phyloP scores from a whole-genome alignment of 2,113 vertebrate genomes.

The Paratilapia polleni region DNA sequence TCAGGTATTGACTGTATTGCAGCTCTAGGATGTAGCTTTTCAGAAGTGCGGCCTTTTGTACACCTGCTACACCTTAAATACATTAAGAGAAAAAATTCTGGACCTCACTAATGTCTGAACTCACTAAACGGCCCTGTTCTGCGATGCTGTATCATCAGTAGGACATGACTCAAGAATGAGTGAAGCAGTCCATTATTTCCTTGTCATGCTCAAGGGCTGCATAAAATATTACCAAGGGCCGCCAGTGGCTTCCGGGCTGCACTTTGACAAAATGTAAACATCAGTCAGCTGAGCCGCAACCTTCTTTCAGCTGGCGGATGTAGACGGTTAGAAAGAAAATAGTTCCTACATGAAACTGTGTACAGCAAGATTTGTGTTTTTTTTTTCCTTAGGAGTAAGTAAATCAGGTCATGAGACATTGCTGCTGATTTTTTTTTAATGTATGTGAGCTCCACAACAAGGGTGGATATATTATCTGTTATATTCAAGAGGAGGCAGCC shows the following conservation, averaged over 20 bases:
- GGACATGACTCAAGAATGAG: not conserved
- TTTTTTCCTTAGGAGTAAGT: not conserved
- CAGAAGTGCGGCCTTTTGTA: not conserved
- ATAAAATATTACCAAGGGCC: not conserved
- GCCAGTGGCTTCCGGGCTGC: not conserved
- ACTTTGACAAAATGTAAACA: slow-evolving; percentile 7
- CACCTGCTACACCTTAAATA: not conserved
- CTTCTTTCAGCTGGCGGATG: not conserved
- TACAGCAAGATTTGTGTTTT: not conserved
- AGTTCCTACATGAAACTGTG: slow-evolving; percentile 1
- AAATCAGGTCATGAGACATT: not conserved
- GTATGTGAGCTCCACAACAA: not conserved
- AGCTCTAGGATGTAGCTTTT: too few relatives aligned
- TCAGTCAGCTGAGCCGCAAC: not conserved
- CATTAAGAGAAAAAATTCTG: not conserved
- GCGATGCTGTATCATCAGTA: not conserved
- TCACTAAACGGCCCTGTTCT: too few relatives aligned
- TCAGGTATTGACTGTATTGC: too few relatives aligned
- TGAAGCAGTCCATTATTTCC: not conserved
- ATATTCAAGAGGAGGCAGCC: not conserved
- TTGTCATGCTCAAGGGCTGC: not conserved
- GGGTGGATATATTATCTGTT: not conserved
- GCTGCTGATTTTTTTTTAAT: not conserved
- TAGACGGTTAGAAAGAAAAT: not conserved
- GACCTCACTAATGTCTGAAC: not conserved